These are phyloP conservation scores for Brienomyrus brachyistius DNA, from an alignment of 2,113 vertebrate genomes.

Conservation along the genomic window DNA sequence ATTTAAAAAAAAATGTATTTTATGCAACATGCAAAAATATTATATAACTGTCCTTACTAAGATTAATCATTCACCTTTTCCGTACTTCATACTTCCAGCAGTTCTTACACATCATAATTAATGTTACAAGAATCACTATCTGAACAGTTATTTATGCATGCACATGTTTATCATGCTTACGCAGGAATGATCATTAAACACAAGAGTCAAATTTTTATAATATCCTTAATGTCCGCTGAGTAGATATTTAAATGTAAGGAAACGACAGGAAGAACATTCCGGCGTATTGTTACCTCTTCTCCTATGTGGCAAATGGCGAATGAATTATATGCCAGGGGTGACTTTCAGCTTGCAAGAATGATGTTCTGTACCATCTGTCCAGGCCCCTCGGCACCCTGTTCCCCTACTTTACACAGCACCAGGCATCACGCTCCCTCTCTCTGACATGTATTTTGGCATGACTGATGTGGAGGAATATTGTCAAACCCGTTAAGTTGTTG, in stretches of 20 bases:
- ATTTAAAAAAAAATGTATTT: neutral
- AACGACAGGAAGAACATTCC: neutral
- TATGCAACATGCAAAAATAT: neutral
- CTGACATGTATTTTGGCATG: constrained; percentile 26
- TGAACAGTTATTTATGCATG: neutral
- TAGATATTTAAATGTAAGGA: neutral
- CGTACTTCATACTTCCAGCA: neutral
- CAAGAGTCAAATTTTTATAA: neutral
- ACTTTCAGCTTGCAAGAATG: constrained; percentile 21
- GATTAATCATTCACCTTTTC: neutral
- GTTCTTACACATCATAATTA: neutral
- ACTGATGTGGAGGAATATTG: constrained; percentile 25
- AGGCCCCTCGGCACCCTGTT: constrained; percentile 10
- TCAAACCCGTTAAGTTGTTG: constrained; percentile 25
- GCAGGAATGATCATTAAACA: neutral
- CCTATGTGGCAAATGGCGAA: constrained; percentile 1
- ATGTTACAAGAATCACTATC: neutral
- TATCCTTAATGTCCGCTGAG: neutral
- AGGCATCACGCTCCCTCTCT: neutral
- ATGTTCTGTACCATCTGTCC: constrained; percentile 19
- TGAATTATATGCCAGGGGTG: constrained; percentile 17
- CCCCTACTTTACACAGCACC: constrained; percentile 1
- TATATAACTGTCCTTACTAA: neutral
- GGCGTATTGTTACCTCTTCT: neutral
- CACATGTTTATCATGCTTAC: neutral